Base-by-base conservation (phyloP, 2,888 invertebrate species). In the Tetranychus piercei region DNA sequence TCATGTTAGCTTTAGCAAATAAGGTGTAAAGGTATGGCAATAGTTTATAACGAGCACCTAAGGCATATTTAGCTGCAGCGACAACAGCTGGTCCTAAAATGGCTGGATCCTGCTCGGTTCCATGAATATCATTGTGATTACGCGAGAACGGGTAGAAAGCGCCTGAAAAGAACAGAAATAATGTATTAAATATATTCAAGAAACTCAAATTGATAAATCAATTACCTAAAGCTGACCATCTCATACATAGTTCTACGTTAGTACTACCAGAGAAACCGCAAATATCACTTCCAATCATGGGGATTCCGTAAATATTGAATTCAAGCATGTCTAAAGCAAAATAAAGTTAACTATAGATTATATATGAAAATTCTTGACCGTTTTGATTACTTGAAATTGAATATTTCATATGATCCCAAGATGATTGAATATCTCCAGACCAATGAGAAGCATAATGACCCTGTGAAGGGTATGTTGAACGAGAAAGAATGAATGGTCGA, bases 11-110 rank as follows among this genome's bases (percentile, higher is more conserved):
- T 6, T 86, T 83, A 85, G 87, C 88, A 82, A 92, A 90, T 77
- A 90, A 82, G 0, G 90, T 88, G 83, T 92, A 92, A 78, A 91
- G 86, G 81, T 90, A 89, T 0, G 92, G 91, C 74, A 92, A 82
- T 9, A 92, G 82, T 2, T 85, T 83, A 82, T 92, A 92, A 45
- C 91, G 86, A 69, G 86, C 84, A 1, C 83, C 82, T 0, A 90
- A 83, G 0, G 90, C 88, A 65, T 84, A 83, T 75, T 85, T 85
- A 0, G 89, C 86, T 0, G 90, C 89, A 9, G 81, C 81, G 11
- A 88, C 86, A 23, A 90, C 89, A 69, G 84, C 84, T 0, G 85
- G 83, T 1, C 90, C 90, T 81, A 90, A 83, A n/a, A 88, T 86
- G 3, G 87, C 92, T 0, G 93, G 92, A 85, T 92, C 92, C 85